Percentiles rank a stretch among this genome's conserved stretches.
Evolutionary conservation across 2,113 vertebrate species (phyloP).

Genomic region (Motacilla tschutschensis): DNA sequence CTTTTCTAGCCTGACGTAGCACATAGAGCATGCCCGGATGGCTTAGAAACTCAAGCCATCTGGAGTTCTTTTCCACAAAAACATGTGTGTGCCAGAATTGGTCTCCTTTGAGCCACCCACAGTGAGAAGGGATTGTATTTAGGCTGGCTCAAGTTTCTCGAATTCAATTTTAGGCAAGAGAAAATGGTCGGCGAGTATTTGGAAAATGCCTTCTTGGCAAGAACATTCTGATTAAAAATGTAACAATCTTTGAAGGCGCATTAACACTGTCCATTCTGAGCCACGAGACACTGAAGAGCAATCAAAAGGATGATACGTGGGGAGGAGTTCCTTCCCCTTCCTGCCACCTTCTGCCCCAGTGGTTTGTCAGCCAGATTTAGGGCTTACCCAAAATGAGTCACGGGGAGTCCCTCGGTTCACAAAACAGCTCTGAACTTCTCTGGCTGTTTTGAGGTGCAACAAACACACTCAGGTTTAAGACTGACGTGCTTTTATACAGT

Average conservation of each 20-base stretch:
- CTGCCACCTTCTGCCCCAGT: neutral
- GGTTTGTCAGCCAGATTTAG: neutral
- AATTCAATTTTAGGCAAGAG: neutral
- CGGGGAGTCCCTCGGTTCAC: neutral
- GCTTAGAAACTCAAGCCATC: slow-evolving; percentile 38
- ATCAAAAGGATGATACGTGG: neutral
- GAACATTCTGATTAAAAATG: neutral
- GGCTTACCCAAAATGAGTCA: neutral
- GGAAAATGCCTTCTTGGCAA: neutral
- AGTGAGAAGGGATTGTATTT: neutral
- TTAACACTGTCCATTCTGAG: neutral
- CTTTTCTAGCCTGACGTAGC: neutral
- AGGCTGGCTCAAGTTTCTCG: neutral
- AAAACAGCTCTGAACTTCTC: neutral
- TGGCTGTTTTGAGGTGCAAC: neutral
- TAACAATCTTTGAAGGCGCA: neutral
- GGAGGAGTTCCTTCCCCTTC: neutral
- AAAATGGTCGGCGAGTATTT: neutral
- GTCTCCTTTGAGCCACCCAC: slow-evolving; percentile 35
- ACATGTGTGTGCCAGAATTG: neutral
- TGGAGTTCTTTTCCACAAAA: slow-evolving; percentile 9
- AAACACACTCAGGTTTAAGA: neutral
- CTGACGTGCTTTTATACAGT: neutral
- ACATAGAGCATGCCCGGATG: neutral
- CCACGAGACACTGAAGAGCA: neutral